Base-by-base conservation (phyloP, 2,888 invertebrate species). In the Cryptocheilus praepositus region DNA sequence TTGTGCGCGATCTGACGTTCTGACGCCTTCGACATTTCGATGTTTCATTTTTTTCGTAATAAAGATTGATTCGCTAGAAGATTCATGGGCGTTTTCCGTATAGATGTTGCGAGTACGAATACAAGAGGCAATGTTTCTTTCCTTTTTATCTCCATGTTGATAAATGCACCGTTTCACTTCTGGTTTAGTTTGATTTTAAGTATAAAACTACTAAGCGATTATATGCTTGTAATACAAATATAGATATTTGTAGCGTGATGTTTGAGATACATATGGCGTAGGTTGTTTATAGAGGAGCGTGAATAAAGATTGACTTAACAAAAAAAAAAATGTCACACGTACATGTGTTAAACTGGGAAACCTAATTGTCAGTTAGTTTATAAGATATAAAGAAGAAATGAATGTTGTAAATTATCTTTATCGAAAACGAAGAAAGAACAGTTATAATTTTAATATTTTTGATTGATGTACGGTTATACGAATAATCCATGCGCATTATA, bases 371-470 rank as follows among this genome's bases (percentile, higher is more conserved):
- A 74, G 80, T 76, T 81, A 83, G 77, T 64, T 36, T 73, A 76
- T 79, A 80, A 78, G 74, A 70, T 68, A 74, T 73, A 73, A 71
- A 80, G 79, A 75, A 67, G 22, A 65, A 75, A 71, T 82, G 77
- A 81, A 83, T 81, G 82, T 82, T 86, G 82, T 86, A 85, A 83
- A 86, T 83, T 83, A 81, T 82, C 81, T 76, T 83, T 81, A 82
- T 74, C 68, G 72, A 67, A 70, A 61, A 51, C 11, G 36, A 36
- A 36, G 36, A 36, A 36, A 36, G 36, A 77, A 67, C 53, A 71
- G 67, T 68, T 80, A 79, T 83, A 73, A 83, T 84, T 84, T 83
- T 79, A 81, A 76, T 84, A 82, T 78, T 85, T 84, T 84, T 80
- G 74, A 83, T 85, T 73, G 80, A 81, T 80, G 77, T 77, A 80